Evolutionary conservation across 2,888 invertebrate genomes (phyloP), one percentile per base, ranked within the genome.

Genomic region (Brenthis hecate): DNA sequence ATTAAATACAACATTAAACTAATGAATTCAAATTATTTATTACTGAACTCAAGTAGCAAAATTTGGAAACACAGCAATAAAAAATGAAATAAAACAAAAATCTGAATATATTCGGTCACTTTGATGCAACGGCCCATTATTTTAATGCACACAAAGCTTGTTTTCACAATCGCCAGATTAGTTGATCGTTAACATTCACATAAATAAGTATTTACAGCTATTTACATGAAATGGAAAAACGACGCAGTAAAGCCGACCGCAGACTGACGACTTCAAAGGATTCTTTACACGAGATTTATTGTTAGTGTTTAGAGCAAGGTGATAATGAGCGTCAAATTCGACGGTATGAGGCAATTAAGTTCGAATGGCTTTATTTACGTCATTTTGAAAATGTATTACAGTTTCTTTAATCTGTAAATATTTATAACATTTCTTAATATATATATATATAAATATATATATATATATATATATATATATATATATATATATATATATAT

Each of bases 141-240:
- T 67, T 54, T 32, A 66, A 66, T 36, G 47, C 36, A 60, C 66
- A 69, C 60, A 66, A 69, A 69, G 61, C 64, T 53, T 69, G 66
- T 72, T 72, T 71, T 62, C 69, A 72, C 71, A 71, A 70, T 72
- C 56, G 55, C 57, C 64, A 56, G 68, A 72, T 72, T 65, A 66
- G 68, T 66, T 56, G 61, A 65, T 70, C 72, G 62, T 70, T 68
- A 70, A 68, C 56, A 61, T 50, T 47, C 58, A 58, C 67, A 65
- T 72, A 72, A 70, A 72, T 70, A 72, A 69, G 60, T 65, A 68
- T 70, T 70, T 63, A 68, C n/a, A 16, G 28, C 50, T 56, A 65
- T 69, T 69, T 66, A 66, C 65, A 62, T 36, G n/a, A 23, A 32
- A 55, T 58, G 48, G 32, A 60, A 54, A 62, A 66, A 67, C 67